Conservation (phyloP, 2,888 invertebrate species). For the Heliconius ethilla region DNA sequence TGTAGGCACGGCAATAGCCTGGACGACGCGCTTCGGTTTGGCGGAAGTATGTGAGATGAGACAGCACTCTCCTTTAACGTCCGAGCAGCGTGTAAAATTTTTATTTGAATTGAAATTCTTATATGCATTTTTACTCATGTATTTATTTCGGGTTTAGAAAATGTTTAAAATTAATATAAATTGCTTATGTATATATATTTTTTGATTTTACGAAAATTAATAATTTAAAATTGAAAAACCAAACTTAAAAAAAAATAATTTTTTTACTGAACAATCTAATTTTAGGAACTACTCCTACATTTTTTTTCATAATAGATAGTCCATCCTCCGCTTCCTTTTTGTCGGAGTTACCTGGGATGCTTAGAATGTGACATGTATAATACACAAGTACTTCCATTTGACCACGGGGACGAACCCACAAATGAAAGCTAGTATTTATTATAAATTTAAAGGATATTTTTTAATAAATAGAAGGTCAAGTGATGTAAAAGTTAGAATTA, state of each 20-base stretch:
- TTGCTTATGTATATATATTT: not conserved
- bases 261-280: too few species aligned
- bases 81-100: constrained; percentile 59
- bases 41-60: constrained; percentile 77
- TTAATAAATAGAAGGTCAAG: not conserved
- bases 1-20: constrained; percentile 74
- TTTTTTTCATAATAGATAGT: too few species aligned
- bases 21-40: constrained; percentile 71
- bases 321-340: too few species aligned
- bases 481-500: not conserved
- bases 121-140: not conserved
- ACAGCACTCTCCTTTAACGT: constrained; percentile 71
- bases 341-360: too few species aligned
- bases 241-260: too few species aligned
- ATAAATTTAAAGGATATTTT: not conserved
- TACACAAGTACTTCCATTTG: too few species aligned
- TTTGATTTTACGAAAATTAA: not conserved
- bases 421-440: too few species aligned
- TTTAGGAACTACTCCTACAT: too few species aligned
- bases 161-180: not conserved
- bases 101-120: constrained; percentile 19
- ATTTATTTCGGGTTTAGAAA: not conserved
- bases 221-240: not conserved
- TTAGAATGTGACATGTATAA: too few species aligned
- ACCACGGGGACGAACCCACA: too few species aligned